Base-by-base conservation (phyloP, 2,113 vertebrate species). In the Mungos mungo region DNA sequence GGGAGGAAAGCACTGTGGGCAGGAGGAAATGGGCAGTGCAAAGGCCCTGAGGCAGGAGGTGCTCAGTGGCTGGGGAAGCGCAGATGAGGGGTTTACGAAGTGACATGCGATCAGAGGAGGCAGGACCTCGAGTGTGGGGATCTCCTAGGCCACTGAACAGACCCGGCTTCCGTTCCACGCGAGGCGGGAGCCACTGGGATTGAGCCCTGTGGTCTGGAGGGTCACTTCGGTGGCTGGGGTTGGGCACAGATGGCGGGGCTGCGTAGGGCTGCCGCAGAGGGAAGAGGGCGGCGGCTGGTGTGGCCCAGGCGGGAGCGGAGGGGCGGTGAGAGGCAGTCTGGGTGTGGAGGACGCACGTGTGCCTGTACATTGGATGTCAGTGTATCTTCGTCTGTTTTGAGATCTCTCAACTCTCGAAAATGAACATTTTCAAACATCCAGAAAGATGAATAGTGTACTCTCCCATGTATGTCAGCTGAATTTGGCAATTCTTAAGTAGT, bases 71-170 rank as follows among this genome's bases (percentile, higher is more conserved):
- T 41, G 31, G 41, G 52, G 50, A 57, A 50, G 47, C 31, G 41
- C 1, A 0, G 15, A 11, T 2, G 13, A 50, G 60, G 45, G 23
- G 19, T 21, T 33, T 10, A 6, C 2, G 16, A 41, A 14, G 63
- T 18, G 23, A 31, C 3, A 2, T 19, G 35, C n/a, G 54, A 12
- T 52, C 33, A 33, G 45, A 60, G 31, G 35, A 31, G 63, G 29
- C 1, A 0, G 35, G 35, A 29, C 25, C 50, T 6, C 0, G 0
- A n/a, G 84, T 0, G 7, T 21, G 25, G 25, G 19, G 12, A 65
- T 47, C 71, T 93, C 27, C 0, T 25, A 74, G 57, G 79, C 77
- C 54, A 35, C 57, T 1, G 10, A 8, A 16, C 23, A 21, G 15
- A 10, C 79, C 45, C 0, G 50, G 4, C 14, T 31, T 86, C 16